Evolutionary conservation across 2,113 vertebrate species (phyloP).

Genomic region (Myiozetetes cayanensis): DNA sequence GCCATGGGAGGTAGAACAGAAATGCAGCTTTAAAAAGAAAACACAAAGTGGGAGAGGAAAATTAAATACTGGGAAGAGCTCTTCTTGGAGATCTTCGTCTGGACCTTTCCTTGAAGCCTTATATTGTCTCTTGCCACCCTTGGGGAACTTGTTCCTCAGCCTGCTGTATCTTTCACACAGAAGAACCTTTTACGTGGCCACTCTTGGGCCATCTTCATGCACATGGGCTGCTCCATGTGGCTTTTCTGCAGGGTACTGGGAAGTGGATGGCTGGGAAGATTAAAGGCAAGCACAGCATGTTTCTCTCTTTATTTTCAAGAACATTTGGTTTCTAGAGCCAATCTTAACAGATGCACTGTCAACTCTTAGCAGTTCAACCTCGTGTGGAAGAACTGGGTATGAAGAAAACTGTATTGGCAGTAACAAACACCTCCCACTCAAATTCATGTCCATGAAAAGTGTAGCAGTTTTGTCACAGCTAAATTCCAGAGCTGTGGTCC

Average conservation of each 20-base stretch:
- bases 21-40: background rate
- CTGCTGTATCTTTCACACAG: background rate
- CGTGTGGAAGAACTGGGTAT: background rate
- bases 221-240: background rate
- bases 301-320: background rate
- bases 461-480: background rate
- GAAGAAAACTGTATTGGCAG: background rate
- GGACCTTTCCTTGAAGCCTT: background rate
- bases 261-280: background rate
- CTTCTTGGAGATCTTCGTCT: background rate
- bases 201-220: background rate
- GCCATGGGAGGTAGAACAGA: background rate
- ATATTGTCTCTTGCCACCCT: background rate
- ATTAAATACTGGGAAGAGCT: background rate
- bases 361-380: background rate
- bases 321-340: conserved; percentile 27
- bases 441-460: background rate
- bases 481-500: background rate
- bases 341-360: conserved; percentile 44
- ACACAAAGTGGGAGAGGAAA: background rate
- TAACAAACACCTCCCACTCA: conserved; percentile 7
- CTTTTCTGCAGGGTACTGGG: background rate
- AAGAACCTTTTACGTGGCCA: accelerated
- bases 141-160: background rate
- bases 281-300: background rate